Base-by-base conservation (phyloP, 2,797 vertebrate species). In the Meriones psammophilus region DNA sequence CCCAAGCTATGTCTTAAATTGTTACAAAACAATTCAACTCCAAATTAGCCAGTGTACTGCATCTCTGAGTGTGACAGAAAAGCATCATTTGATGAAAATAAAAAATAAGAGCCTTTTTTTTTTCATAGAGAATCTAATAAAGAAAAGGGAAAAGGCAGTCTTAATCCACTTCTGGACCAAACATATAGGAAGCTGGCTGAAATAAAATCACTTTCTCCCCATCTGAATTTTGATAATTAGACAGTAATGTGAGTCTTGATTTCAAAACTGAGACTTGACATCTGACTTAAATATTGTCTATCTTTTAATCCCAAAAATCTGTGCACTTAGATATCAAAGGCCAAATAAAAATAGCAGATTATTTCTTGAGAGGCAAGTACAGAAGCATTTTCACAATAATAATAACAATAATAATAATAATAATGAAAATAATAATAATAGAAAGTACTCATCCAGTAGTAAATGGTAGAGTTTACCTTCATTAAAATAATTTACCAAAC, bases 1-100 rank as follows among this genome's bases (percentile, higher is more conserved):
- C 93, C 88, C 96, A 97, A 98, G 97, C 97, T 97, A 97, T 97
- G 95, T 97, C 97, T 97, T 97, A 97, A 97, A 98, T 96, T 97
- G 93, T 98, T 98, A 96, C 88, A 95, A 97, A 98, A 97, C 83
- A 92, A 78, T 96, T 97, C 87, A 5, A 58, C 80, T 98, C 88
- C 80, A 95, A 97, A 98, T 97, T 91, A 97, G 86, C 93, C 94
- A 92, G 96, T 88, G 62, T 79, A 66, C 62, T 97, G 22, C 88
- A 92, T 54, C 39, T n/a, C 88, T 96, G 94, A 97, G 66, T 36
- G 93, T 92, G 83, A 93, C 88, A 95, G 94, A 74, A 74, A 94
- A 94, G 60, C 58, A 88, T 92, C 94, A 90, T 94, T 94, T 88
- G 64, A 89, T 89, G 94, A 79, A 91, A 96, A 96, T 93, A 93